These are phyloP conservation scores for Artibeus jamaicensis DNA, from an alignment of 2,797 vertebrate species.

Conservation along the genomic window DNA sequence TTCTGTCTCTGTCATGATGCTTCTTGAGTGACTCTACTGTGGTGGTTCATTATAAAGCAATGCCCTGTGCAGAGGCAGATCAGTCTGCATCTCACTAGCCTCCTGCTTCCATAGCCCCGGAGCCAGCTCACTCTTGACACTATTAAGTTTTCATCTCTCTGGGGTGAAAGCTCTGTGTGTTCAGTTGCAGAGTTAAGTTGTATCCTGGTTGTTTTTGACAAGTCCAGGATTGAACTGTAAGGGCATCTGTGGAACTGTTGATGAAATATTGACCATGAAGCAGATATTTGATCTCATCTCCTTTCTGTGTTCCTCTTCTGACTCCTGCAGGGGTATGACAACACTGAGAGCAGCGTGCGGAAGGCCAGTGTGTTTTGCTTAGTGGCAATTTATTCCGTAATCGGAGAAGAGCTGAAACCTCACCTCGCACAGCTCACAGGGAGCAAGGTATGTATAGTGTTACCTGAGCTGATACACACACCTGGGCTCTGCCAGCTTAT, in stretches of 20 bases:
- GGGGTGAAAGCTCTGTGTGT: not conserved
- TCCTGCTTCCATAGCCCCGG: not conserved
- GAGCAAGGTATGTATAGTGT: slow-evolving; percentile 91
- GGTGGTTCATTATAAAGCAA: not conserved
- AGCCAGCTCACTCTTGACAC: not conserved
- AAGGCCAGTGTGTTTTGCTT: slow-evolving; percentile 99
- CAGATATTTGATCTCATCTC: slow-evolving; percentile 47
- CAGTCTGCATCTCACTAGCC: accelerated
- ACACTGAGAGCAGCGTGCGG: slow-evolving; percentile 97
- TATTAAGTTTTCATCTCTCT: not conserved
- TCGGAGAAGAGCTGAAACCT: slow-evolving; percentile 97
- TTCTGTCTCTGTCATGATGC: not conserved
- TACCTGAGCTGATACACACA: not conserved
- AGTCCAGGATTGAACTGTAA: not conserved
- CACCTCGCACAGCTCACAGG: slow-evolving; percentile 97
- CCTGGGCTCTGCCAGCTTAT: not conserved
- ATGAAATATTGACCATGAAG: not conserved
- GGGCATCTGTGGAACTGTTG: not conserved
- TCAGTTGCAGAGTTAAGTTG: not conserved
- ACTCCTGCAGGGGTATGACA: slow-evolving; percentile 93
- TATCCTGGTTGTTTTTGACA: not conserved
- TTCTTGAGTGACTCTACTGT: not conserved
- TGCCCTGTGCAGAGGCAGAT: accelerated
- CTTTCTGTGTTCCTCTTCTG: slow-evolving; percentile 20
- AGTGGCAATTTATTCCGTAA: slow-evolving; percentile 98